Percentiles rank a stretch among this genome's conserved stretches.
These are phyloP conservation scores for Drosophila mettleri DNA, from an alignment of 2,888 invertebrate species.

Conservation along the genomic window DNA sequence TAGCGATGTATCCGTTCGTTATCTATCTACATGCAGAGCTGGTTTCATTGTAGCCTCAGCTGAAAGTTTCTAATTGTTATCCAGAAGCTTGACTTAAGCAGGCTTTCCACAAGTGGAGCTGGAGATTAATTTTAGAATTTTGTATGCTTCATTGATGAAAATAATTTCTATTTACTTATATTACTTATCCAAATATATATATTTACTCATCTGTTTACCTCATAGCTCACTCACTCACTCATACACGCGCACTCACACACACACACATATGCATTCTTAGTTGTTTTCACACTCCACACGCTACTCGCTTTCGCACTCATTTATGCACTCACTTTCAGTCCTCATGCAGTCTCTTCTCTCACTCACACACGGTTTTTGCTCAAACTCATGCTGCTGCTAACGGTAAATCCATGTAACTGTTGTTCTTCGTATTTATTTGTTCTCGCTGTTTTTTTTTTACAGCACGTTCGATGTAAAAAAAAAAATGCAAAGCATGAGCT, in stretches of 20 bases:
- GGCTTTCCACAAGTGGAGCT: neutral
- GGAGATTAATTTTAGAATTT: neutral
- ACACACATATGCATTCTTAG: neutral
- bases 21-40: neutral
- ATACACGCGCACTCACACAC: neutral
- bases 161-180: slow-evolving; percentile 1
- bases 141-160: neutral
- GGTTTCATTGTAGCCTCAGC: neutral
- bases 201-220: neutral
- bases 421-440: slow-evolving; percentile 1
- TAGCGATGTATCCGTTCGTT: neutral
- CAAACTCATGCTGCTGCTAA: neutral
- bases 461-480: neutral
- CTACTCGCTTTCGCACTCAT: slow-evolving; percentile 1
- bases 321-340: neutral
- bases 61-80: neutral
- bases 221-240: neutral
- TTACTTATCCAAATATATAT: neutral
- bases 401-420: slow-evolving; percentile 10
- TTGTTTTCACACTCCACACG: neutral
- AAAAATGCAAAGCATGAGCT: neutral
- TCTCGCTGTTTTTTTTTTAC: neutral
- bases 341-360: neutral
- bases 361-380: neutral
- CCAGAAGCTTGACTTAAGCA: neutral